Conservation (phyloP, 2,113 vertebrate species). For the Bubo scandiacus region DNA sequence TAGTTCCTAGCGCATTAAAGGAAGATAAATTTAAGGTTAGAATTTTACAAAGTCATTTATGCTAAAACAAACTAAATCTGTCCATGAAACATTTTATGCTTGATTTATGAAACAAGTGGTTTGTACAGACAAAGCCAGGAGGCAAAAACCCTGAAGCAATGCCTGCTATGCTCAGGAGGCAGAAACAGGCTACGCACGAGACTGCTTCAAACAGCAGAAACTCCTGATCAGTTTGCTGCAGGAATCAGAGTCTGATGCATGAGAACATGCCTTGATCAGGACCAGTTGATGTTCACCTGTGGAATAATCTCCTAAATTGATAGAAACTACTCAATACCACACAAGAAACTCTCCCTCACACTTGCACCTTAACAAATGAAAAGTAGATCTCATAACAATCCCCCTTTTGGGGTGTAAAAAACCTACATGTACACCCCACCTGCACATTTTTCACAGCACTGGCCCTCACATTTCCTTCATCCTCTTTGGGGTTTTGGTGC, state of each 20-base stretch:
- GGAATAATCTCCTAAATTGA: not conserved
- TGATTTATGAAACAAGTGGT: not conserved
- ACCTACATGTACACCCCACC: rapidly evolving
- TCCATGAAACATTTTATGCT: not conserved
- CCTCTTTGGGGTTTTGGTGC: not conserved
- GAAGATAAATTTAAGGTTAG: not conserved
- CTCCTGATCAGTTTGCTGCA: not conserved
- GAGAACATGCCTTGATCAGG: not conserved
- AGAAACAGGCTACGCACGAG: not conserved
- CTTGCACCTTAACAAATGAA: not conserved
- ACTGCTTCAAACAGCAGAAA: not conserved
- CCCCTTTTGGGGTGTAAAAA: not conserved
- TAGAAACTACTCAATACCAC: not conserved
- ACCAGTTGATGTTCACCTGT: not conserved
- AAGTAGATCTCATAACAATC: not conserved
- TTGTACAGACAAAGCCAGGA: not conserved
- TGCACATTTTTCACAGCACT: not conserved
- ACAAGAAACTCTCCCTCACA: not conserved
- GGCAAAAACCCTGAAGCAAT: not conserved
- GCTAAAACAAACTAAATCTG: not conserved
- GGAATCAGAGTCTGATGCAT: not conserved
- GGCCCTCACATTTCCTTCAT: rapidly evolving
- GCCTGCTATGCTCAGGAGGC: not conserved
- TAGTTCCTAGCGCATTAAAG: not conserved
- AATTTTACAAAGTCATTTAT: not conserved